Evolutionary conservation across 2,797 vertebrate genomes (phyloP), one percentile per base, ranked within the genome.

Genomic region (Tarsius wallacei): DNA sequence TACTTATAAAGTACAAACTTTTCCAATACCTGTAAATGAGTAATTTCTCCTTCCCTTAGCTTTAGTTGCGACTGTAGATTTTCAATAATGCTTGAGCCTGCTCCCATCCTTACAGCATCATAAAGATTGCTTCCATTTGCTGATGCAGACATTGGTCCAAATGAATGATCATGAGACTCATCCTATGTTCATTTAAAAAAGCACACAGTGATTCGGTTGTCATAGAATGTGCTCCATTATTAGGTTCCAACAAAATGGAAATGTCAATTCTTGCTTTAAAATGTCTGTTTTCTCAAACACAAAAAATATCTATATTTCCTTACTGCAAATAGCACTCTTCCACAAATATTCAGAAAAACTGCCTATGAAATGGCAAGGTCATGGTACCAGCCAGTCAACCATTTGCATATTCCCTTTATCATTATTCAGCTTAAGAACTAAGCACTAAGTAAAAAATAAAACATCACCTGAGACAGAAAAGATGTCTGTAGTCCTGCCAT

Each of bases 41-140:
- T 99, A 77, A 99, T 99, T 98, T 99, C 99, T 95, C 99, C 99
- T 96, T 99, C 99, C 97, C 99, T 98, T 83, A 99, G 99, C 98
- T 99, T 99, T 87, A 99, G 99, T 98, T 99, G 99, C 47, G 99
- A 99, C 96, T 99, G 99, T 74, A 99, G 99, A 98, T 99, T 99
- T 98, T 99, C 99, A 49, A 99, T 98, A 93, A 99, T 97, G 97
- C 99, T 99, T 94, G 99, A 99, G 49, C 99, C 99, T 66, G 99
- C 99, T 17, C 99, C 99, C 97, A 99, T 99, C 90, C 99, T 99
- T 88, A 99, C 99, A 17, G 99, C 99, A 28, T 99, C 99, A 8
- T 99, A 99, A 66, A 99, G 98, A 93, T 99, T 99, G 98, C 98
- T 99, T 86, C 99, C 99, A 92, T 99, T 99, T 97, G 99, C 97